Conservation (phyloP, 2,113 vertebrate species). For the Dendrocopos noguchii region DNA sequence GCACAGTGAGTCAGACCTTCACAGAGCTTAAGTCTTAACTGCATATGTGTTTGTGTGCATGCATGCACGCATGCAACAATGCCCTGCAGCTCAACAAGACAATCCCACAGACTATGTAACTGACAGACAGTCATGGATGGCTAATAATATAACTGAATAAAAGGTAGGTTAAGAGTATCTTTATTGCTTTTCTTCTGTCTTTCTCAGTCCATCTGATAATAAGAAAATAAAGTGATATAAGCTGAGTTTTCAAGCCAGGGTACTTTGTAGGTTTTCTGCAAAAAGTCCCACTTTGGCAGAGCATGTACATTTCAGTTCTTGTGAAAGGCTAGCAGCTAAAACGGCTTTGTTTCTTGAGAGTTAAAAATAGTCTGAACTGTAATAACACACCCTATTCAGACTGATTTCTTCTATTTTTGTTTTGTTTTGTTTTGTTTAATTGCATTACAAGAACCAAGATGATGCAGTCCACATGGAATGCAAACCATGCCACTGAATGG, state of each 20-base stretch:
- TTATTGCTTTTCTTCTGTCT: background rate
- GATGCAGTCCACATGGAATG: conserved; percentile 76
- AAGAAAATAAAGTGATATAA: background rate
- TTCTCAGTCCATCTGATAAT: background rate
- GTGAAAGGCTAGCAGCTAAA: conserved; percentile 33
- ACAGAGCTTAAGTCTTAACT: background rate
- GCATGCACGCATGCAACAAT: background rate
- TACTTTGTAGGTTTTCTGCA: background rate
- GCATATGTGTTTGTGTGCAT: background rate
- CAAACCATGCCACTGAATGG: conserved; percentile 76
- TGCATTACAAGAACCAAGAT: conserved; percentile 69
- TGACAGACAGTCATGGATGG: background rate
- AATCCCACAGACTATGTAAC: background rate
- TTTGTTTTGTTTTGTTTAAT: conserved; percentile 65
- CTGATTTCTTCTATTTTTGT: conserved; percentile 59
- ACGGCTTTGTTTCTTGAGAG: conserved; percentile 45
- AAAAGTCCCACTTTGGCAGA: background rate
- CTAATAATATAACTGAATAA: background rate
- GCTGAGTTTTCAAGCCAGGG: background rate
- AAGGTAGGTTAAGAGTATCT: background rate
- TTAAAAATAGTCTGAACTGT: conserved; percentile 71
- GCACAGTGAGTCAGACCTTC: background rate
- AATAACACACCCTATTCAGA: conserved; percentile 64
- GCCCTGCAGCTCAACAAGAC: background rate
- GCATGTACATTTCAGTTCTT: conserved; percentile 22